Conservation (phyloP, 2,888 invertebrate genomes). For the Zelleria hepariella region DNA sequence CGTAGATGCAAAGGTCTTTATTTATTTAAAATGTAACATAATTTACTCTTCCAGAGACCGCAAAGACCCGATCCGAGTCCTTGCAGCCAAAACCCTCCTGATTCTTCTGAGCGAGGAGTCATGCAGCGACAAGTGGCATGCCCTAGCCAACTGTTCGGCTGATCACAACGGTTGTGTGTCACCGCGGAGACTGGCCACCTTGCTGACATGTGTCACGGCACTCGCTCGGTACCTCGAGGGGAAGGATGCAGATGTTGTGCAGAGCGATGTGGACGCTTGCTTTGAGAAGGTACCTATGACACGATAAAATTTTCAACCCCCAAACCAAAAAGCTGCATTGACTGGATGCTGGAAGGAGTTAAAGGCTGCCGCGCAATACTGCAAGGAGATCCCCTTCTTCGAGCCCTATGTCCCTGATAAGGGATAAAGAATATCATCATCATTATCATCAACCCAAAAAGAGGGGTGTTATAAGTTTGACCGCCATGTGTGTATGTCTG, state of each 20-base stretch:
- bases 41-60: conserved; percentile 59
- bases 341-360: too few species aligned
- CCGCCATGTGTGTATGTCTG: too few species aligned
- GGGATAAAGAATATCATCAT: too few species aligned
- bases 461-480: too few species aligned
- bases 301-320: too few species aligned
- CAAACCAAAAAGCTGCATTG: too few species aligned
- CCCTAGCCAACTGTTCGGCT: conserved; percentile 78
- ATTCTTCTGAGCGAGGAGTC: conserved; percentile 77
- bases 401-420: too few species aligned
- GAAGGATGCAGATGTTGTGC: conserved; percentile 73
- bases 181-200: conserved; percentile 71
- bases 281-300: conserved; percentile 81
- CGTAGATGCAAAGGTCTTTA: not conserved
- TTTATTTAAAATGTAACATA: not conserved
- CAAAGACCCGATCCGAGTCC: conserved; percentile 74
- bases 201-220: conserved; percentile 75
- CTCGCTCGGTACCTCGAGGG: conserved; percentile 75
- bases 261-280: conserved; percentile 79
- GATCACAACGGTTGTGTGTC: conserved; percentile 84
- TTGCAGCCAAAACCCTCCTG: conserved; percentile 78
- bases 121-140: conserved; percentile 74
- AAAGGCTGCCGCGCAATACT: too few species aligned
- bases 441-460: too few species aligned
- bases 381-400: too few species aligned